phyloP scores from a whole-genome alignment of 2,113 vertebrate genomes.

The Corydoras sp. region DNA sequence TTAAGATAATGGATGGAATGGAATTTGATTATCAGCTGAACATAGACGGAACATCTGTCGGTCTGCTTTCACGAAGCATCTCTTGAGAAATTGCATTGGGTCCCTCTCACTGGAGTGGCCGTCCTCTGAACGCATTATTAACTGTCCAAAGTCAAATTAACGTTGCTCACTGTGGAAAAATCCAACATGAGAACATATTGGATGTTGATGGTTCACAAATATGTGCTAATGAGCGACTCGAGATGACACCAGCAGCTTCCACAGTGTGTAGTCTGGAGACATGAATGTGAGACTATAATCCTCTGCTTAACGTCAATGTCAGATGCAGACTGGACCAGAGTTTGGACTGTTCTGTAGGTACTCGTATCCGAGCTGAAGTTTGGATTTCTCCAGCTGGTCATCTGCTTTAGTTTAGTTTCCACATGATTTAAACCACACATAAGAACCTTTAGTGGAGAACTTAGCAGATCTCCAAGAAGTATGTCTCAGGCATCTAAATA shows the following conservation, averaged over 20 bases:
- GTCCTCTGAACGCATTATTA: background rate
- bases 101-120: background rate
- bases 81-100: background rate
- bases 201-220: slow-evolving; percentile 1
- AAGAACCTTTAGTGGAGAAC: too few relatives aligned
- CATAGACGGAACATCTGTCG: too few relatives aligned
- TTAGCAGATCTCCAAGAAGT: too few relatives aligned
- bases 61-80: background rate
- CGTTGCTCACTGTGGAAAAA: background rate
- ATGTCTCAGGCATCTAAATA: too few relatives aligned
- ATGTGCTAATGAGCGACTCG: slow-evolving; percentile 11
- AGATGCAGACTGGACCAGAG: slow-evolving; percentile 43
- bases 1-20: too few relatives aligned
- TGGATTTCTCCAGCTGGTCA: background rate
- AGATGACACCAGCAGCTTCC: slow-evolving; percentile 34
- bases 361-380: background rate
- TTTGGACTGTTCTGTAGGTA: slow-evolving; percentile 19
- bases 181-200: background rate
- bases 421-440: too few relatives aligned
- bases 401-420: too few relatives aligned
- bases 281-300: slow-evolving; percentile 1
- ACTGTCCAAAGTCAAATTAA: background rate
- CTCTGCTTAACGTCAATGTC: slow-evolving; percentile 40
- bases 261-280: slow-evolving; percentile 2
- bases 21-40: too few relatives aligned